Evolutionary conservation across 2,113 vertebrate species (phyloP).

Genomic region (Mormyrus lacerda): DNA sequence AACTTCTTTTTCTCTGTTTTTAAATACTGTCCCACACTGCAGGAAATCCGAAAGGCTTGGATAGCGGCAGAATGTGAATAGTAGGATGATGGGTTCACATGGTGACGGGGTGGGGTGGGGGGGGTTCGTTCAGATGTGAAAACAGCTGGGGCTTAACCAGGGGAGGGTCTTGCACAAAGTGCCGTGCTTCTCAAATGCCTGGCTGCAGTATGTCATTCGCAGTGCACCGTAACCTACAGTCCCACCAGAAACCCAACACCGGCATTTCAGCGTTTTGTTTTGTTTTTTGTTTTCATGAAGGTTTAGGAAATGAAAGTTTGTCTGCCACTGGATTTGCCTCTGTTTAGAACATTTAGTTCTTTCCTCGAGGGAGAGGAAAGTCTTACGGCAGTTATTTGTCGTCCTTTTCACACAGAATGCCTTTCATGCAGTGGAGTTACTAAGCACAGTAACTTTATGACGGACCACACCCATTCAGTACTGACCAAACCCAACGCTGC

Average conservation of each 20-base stretch:
- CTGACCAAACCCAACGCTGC: not conserved
- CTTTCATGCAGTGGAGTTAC: not conserved
- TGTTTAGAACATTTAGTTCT: not conserved
- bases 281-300: not conserved
- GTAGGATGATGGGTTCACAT: not conserved
- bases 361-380: not conserved
- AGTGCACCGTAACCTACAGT: not conserved
- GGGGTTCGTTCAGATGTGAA: not conserved
- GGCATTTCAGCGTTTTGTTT: not conserved
- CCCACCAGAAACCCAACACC: not conserved
- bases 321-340: not conserved
- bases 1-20: not conserved
- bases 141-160: not conserved
- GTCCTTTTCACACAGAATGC: not conserved
- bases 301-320: not conserved
- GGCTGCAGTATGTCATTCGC: not conserved
- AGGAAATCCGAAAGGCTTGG: not conserved
- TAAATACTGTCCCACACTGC: not conserved
- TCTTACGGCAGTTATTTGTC: not conserved
- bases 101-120: not conserved
- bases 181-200: slow-evolving; percentile 5
- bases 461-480: not conserved
- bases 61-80: not conserved
- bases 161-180: not conserved
- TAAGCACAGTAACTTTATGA: not conserved